Percentiles rank a stretch among this genome's conserved stretches.
Conservation (phyloP, 1,140 invertebrate genomes). For the Cyclina sinensis region DNA sequence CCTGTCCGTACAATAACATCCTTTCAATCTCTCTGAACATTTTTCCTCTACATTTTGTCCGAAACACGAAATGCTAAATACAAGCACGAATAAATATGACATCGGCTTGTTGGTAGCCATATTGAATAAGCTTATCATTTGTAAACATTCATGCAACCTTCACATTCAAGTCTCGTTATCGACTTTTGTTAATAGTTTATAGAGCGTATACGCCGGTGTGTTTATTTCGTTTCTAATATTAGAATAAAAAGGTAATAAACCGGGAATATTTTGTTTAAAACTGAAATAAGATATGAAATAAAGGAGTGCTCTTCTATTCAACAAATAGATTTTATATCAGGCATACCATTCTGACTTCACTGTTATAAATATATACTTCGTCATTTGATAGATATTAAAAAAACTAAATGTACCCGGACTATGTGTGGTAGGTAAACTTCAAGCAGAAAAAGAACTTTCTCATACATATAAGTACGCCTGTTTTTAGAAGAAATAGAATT, state of each 20-base stretch:
- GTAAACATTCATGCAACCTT: neutral
- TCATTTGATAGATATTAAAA: no score
- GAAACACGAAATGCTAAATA: neutral
- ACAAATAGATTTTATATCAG: no score
- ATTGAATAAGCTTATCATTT: neutral
- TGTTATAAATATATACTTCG: no score
- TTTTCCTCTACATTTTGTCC: neutral
- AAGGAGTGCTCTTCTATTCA: no score
- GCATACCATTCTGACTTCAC: no score
- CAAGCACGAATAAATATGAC: neutral
- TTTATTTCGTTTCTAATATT: neutral
- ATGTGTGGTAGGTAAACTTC: no score
- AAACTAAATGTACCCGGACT: no score
- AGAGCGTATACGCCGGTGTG: neutral
- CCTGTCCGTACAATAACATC: constrained; percentile 42
- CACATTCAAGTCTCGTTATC: neutral
- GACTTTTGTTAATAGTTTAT: neutral
- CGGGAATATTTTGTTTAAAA: no score
- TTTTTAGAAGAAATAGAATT: no score
- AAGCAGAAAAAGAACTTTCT: no score
- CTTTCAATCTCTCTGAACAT: neutral
- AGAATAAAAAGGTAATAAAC: neutral
- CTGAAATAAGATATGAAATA: no score
- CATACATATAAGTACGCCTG: no score
- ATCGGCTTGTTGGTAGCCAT: neutral